Evolutionary conservation across 2,888 invertebrate species (phyloP), one percentile per base, ranked within the genome.

Genomic region (Seladonia tumulorum): DNA sequence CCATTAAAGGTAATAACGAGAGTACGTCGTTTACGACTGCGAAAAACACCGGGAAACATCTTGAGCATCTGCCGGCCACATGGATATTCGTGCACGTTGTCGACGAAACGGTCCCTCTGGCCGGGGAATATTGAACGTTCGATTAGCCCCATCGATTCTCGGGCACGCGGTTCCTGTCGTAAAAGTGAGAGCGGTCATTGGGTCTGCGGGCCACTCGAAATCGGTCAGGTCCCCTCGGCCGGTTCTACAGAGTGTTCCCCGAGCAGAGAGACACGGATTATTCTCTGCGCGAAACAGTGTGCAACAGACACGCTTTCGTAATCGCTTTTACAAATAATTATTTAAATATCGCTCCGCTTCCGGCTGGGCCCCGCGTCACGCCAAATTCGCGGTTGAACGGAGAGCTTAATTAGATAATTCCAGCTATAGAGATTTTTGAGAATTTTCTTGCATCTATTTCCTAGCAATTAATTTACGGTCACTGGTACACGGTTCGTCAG

Each of bases 151-250:
- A 63, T 45, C 79, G 60, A 85, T 73, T 76, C 25, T 68, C 68
- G 4, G 35, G 45, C 22, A 53, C 53, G 53, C 53, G 73, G 47
- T 45, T 39, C 49, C 77, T n/a, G 82, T 88, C 86, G 86, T 91
- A 89, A 90, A 91, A 91, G 87, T 86, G 86, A 91, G 89, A 90
- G 87, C 82, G 66, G 80, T 71, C 66, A 39, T 53, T 57, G 71
- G 81, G 81, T 74, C 49, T 35, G 57, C 10, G 7, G 14, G 29
- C 29, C 16, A 71, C 18, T 82, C 70, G 70, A 86, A 86, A 86
- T 79, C 42, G 22, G 57, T 42, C 25, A 2, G 18, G n/a, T 29
- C 66, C 35, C 22, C 10, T 14, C n/a, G 35, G 16, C 16, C 16
- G 29, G 25, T 16, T 29, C 0, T 35, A 35, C 35, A 4, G 8